Percentiles rank a stretch among this genome's conserved stretches.
Evolutionary conservation across 2,113 vertebrate genomes (phyloP).

Genomic region (Stigmatopora argus): DNA sequence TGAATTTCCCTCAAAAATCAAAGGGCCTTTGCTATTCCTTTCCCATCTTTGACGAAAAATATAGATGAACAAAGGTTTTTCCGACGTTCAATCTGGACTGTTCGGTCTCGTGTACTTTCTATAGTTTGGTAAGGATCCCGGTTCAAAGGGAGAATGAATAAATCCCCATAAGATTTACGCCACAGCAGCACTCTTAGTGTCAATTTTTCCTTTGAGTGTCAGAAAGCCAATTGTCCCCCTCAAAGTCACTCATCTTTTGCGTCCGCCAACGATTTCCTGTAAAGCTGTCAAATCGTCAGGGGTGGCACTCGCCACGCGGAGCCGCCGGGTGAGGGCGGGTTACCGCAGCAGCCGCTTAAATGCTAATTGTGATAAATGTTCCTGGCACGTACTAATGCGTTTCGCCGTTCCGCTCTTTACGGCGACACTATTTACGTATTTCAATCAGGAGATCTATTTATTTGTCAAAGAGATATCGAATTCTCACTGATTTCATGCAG

Average conservation of each 20-base stretch:
- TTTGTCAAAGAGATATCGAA: conserved; percentile 15
- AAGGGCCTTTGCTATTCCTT: no score
- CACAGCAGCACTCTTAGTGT: conserved; percentile 1
- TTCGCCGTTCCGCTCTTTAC: conserved; percentile 23
- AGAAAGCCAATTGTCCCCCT: conserved; percentile 23
- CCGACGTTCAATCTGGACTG: no score
- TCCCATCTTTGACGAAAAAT: no score
- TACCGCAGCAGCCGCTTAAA: conserved; percentile 25
- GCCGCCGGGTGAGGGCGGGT: not conserved
- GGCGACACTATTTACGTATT: conserved; percentile 38
- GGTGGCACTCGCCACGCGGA: conserved; percentile 15
- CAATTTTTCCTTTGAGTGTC: conserved; percentile 24
- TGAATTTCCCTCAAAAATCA: no score
- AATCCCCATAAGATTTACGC: not conserved
- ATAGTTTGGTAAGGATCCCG: not conserved
- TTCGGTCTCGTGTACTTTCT: not conserved
- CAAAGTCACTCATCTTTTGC: conserved; percentile 41
- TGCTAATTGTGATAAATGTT: conserved; percentile 60
- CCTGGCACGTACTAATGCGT: conserved; percentile 28
- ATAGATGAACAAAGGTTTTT: no score
- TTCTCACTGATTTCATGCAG: no score
- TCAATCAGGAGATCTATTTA: conserved; percentile 36
- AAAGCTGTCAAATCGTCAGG: conserved; percentile 48
- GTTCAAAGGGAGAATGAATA: not conserved
- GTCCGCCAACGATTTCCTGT: conserved; percentile 52